A percentile compares a stretch with the other conserved stretches of the same genome.
phyloP scores from a whole-genome alignment of 1,140 invertebrate genomes.

The Brevipalpus yothersi region DNA sequence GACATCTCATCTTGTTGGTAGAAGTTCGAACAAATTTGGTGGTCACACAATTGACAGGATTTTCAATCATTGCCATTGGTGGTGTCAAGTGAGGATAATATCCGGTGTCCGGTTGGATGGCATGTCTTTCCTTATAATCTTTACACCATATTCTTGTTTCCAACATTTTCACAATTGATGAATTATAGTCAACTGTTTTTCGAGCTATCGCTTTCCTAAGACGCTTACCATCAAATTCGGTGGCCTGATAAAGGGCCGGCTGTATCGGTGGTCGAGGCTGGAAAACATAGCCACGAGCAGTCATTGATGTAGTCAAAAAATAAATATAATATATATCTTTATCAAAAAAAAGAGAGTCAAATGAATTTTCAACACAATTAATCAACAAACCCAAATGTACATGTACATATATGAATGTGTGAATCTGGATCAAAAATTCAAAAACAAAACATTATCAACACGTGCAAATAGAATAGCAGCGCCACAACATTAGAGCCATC shows the following conservation, averaged over 20 bases:
- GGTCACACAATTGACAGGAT: conserved; percentile 88
- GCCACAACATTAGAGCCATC: too few species aligned
- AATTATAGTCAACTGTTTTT: conserved; percentile 95
- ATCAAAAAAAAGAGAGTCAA: background rate
- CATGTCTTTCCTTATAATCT: conserved; percentile 56
- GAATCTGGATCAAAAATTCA: too few species aligned
- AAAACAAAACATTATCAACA: too few species aligned
- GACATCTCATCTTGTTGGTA: conserved; percentile 97
- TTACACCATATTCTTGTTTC: conserved; percentile 73
- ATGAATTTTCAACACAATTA: too few species aligned
- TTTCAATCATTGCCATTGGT: conserved; percentile 64
- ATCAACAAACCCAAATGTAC: background rate
- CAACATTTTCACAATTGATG: conserved; percentile 70
- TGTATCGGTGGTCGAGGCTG: conserved; percentile 6
- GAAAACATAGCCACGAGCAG: conserved; percentile 6
- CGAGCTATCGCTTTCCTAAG: conserved; percentile 84
- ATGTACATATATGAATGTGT: conserved; percentile 1
- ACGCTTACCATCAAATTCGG: conserved; percentile 84
- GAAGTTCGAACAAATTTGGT: conserved; percentile 89
- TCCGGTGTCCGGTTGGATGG: conserved; percentile 69
- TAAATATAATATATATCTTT: too few species aligned
- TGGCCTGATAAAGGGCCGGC: conserved; percentile 3
- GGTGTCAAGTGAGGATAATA: conserved; percentile 41
- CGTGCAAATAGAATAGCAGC: too few species aligned
- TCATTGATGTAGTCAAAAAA: background rate